Conservation (phyloP, 1,140 invertebrate species). For the Drosophila kohkoa region DNA sequence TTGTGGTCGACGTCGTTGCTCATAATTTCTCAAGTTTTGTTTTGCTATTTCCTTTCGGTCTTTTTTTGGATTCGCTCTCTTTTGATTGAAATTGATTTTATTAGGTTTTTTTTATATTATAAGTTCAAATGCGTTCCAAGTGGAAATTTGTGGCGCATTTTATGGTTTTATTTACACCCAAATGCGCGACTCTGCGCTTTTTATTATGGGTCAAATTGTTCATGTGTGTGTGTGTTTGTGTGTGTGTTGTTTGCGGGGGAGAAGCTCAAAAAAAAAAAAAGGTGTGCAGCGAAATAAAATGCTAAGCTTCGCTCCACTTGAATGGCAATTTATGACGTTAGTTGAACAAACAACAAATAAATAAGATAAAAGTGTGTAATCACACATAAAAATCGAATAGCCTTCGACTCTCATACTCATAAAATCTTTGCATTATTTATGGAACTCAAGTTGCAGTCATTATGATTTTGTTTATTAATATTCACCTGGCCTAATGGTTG, state of each 20-base stretch:
- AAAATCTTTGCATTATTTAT: neutral
- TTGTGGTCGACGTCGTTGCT: constrained; percentile 26
- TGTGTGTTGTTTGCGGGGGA: neutral
- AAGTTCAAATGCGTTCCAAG: constrained; percentile 53
- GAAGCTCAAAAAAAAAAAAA: neutral
- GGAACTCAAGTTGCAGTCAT: too few species aligned
- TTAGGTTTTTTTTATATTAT: constrained; percentile 59
- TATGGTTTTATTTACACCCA: constrained; percentile 64
- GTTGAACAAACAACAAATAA: neutral
- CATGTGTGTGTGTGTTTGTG: constrained; percentile 4
- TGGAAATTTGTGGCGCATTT: constrained; percentile 65
- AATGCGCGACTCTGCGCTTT: constrained; percentile 30
- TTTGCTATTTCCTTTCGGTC: constrained; percentile 43
- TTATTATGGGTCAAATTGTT: constrained; percentile 15
- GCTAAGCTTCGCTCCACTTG: constrained; percentile 2
- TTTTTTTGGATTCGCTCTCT: constrained; percentile 21
- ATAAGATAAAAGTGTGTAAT: neutral
- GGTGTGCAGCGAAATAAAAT: constrained; percentile 4
- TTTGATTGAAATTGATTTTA: constrained; percentile 78
- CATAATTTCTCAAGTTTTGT: constrained; percentile 54
- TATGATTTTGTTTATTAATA: neutral
- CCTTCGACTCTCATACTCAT: neutral
- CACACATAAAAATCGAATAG: neutral
- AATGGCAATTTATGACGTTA: neutral
- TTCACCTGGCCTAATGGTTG: neutral